A percentile compares a stretch with the other conserved stretches of the same genome.
phyloP scores from a whole-genome alignment of 2,113 vertebrate genomes.

The Tetraodon nigroviridis region DNA sequence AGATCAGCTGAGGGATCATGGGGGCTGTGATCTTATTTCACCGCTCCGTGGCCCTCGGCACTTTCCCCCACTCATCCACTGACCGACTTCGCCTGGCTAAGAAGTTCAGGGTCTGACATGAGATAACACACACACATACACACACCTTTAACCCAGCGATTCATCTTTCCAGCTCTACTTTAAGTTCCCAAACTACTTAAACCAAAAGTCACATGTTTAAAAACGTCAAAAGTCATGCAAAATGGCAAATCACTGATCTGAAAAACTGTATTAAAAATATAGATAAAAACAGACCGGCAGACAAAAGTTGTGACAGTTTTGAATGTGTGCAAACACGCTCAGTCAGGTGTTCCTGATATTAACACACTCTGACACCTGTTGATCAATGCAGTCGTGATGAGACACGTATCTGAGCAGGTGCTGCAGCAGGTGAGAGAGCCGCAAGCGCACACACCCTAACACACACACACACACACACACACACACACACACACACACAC shows the following conservation, averaged over 20 bases:
- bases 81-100: slow-evolving; percentile 8
- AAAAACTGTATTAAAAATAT: too few relatives aligned
- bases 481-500: too few relatives aligned
- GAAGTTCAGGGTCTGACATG: slow-evolving; percentile 20
- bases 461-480: neutral
- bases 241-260: too few relatives aligned
- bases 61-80: slow-evolving; percentile 8
- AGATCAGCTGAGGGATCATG: slow-evolving; percentile 37
- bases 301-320: slow-evolving; percentile 46
- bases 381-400: slow-evolving; percentile 57
- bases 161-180: too few relatives aligned
- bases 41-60: slow-evolving; percentile 37
- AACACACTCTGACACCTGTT: slow-evolving; percentile 35
- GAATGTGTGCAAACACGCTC: neutral
- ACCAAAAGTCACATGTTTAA: too few relatives aligned
- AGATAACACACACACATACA: neutral
- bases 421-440: slow-evolving; percentile 46
- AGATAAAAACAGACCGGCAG: slow-evolving; percentile 14
- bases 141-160: slow-evolving; percentile 2
- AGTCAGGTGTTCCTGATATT: too few relatives aligned
- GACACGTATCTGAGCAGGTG: slow-evolving; percentile 57
- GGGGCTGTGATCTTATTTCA: slow-evolving; percentile 55
- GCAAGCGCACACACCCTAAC: neutral
- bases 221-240: too few relatives aligned
- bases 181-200: too few relatives aligned